Base-by-base conservation (phyloP, 2,797 vertebrate genomes). In the Tarsius wallacei region DNA sequence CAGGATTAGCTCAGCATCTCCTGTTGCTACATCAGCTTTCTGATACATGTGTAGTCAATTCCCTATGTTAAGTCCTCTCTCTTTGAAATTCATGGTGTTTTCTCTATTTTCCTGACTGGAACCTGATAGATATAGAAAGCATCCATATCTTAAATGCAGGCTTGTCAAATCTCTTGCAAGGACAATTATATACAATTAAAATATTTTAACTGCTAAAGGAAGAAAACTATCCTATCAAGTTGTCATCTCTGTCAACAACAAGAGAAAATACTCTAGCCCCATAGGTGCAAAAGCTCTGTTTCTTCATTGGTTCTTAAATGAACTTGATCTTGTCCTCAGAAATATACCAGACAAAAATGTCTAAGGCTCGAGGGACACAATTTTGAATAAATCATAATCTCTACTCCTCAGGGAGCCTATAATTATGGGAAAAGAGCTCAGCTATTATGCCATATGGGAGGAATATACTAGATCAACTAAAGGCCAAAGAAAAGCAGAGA, bases 301-400 rank as follows among this genome's bases (percentile, higher is more conserved):
- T 59, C 53, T 88, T 95, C 33, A 15, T 36, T 94, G 17, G 49
- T 19, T 66, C 36, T 55, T 87, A n/a, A 95, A 36, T 33, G 78
- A 63, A 59, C 13, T 66, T 77, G 33, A n/a, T 16, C 31, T 63
- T 5, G 28, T 24, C 7, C 22, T 9, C 24, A 74, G 22, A 0
- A 16, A 42, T 13, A 78, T 6, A 1, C 15, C 33, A 87, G n/a
- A 17, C 24, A 77, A 63, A 47, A 36, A 42, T 33, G 16, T 28
- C 33, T 33, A 19, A 17, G 61, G 36, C 51, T 89, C 42, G 80
- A 71, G 47, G 36, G 15, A 74, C 59, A 53, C 26, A 49, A 7
- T 26, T 73, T 57, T 85, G 49, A 84, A 77, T 82, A 12, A 94
- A 0, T n/a, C 70, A 2, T 53, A 5, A 31, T 47, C 78, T 78